Evolutionary conservation across 2,113 vertebrate species (phyloP), one percentile per base, ranked within the genome.

Genomic region (Asarcornis scutulata): DNA sequence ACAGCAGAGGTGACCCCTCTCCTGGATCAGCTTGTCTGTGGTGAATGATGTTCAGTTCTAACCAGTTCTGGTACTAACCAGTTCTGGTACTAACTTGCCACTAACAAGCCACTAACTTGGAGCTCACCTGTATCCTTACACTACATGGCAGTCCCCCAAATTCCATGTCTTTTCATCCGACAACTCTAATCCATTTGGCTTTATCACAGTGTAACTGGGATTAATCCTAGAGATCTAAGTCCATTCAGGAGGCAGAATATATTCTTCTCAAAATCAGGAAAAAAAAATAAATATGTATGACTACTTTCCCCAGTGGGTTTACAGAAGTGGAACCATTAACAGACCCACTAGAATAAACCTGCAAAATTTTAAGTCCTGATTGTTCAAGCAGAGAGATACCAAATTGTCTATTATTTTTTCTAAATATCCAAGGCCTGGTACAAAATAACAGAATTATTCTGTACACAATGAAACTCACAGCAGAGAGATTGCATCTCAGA

Each of bases 31-130:
- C n/a, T 73, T 0, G 0, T 34, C 36, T 13, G 22, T 8, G 58
- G 42, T 48, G 46, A 26, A 21, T 0, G 0, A 38, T 13, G 23
- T 17, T 72, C 8, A 32, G 52, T 32, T 36, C 29, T 32, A 3
- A 0, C 7, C 29, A 18, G 29, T 0, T 38, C 36, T 36, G 36
- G 36, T 38, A 38, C 29, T 32, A 3, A 0, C 7, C 31, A 18
- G 29, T 0, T 40, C 27, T 58, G 4, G 2, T 92, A 31, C 38
- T 38, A 38, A 38, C 38, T 38, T 38, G 38, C 40, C 29, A 17
- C 14, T 89, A 38, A 38, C 38, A 38, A 38, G 25, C 13, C 14
- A 31, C 29, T 66, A 40, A 3, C 27, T 82, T 15, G 60, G 56
- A 77, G 16, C 21, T 74, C 21, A 7, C 22, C 60, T 34, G 32